Percentiles rank a stretch among this genome's conserved stretches.
Conservation (phyloP, 1,140 invertebrate genomes). For the Calephelis virginiensis region DNA sequence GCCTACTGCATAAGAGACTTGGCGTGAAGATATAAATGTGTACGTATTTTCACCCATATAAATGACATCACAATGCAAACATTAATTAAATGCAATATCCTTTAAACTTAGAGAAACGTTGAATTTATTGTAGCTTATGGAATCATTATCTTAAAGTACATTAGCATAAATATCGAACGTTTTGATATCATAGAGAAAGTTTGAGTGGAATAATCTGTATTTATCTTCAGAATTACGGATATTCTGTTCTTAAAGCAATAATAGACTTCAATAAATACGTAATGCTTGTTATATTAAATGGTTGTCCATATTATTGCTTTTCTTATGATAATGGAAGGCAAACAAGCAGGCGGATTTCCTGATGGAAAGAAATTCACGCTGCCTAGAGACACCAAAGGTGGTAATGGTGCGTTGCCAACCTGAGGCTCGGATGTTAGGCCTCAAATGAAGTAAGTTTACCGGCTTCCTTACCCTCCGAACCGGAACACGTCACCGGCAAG, state of each 20-base stretch:
- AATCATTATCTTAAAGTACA: conserved; percentile 4
- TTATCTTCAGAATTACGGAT: conserved; percentile 14
- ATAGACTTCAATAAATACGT: conserved; percentile 14
- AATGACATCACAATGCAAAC: not conserved
- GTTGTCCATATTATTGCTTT: not conserved
- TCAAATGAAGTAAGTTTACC: no score
- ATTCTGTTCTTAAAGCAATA: conserved; percentile 5
- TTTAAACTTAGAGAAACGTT: not conserved
- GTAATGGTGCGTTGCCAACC: no score
- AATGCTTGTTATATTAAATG: conserved; percentile 1
- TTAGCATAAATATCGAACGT: conserved; percentile 13
- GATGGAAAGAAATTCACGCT: no score
- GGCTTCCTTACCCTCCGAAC: no score
- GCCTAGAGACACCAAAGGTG: no score
- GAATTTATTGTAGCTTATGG: not conserved
- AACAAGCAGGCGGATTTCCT: no score
- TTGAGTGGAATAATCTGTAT: not conserved
- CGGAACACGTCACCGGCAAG: no score
- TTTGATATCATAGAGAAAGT: conserved; percentile 8
- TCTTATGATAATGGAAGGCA: no score
- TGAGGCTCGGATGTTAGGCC: no score
- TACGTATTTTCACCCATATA: no score
- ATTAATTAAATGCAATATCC: not conserved
- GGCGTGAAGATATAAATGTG: no score
- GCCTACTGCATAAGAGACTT: no score